Evolutionary conservation across 2,888 invertebrate genomes (phyloP), one percentile per base, ranked within the genome.

Genomic region (Drosophila anceps): DNA sequence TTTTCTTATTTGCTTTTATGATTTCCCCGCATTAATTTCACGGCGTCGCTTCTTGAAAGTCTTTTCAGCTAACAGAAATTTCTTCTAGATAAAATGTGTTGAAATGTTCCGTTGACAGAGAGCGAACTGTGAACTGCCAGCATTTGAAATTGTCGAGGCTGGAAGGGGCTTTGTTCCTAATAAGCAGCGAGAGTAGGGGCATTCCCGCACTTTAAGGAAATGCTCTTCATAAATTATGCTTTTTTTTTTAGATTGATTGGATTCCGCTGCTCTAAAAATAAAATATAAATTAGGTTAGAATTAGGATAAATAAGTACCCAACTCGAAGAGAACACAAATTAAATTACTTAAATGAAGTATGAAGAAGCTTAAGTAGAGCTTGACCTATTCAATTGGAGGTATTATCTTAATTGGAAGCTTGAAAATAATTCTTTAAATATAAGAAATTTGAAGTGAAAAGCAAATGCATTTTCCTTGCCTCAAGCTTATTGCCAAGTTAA

Each of bases 11-110:
- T 81, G 62, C 70, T 65, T 71, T 72, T 62, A 51, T 71, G 61
- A 86, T 83, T 83, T 77, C 71, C 20, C 80, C 59, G 62, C 79
- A 71, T 70, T 79, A 67, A 50, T 69, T 69, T 58, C 60, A 63
- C 55, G n/a, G 39, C 37, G 27, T 20, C 27, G 57, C 31, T 13
- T 46, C 15, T 59, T 46, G 37, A 39, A 46, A 18, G 51, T 64
- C 37, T 33, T 31, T 18, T 33, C 4, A 9, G 31, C 39, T 12
- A 15, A 12, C 15, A 43, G 5, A 50, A 50, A 46, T 67, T 46
- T 33, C 46, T 12, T 50, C 68, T 55, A 50, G 29, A 18, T 31
- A 35, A 68, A 68, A 50, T 68, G 48, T 31, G 27, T 13, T 5
- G n/a, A 48, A 35, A 48, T 66, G 27, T 33, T 20, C 24, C n/a